phyloP scores from a whole-genome alignment of 2,797 vertebrate species.

The Microchirus variegatus region DNA sequence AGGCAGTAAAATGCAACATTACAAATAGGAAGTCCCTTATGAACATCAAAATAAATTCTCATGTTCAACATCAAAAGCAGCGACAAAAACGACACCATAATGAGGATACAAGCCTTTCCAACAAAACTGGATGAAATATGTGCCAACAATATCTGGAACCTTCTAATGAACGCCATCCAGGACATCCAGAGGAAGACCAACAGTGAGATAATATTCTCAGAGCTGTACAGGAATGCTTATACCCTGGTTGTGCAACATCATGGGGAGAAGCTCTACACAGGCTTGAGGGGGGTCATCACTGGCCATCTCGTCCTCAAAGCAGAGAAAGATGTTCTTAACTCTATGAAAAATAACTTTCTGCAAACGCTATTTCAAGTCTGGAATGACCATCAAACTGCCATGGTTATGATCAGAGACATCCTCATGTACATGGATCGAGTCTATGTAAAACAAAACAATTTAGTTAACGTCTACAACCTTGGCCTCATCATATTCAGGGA shows the following conservation, averaged over 20 bases:
- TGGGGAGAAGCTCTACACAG: slow-evolving; percentile 97
- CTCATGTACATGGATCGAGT: slow-evolving; percentile 99
- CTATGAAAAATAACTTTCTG: slow-evolving; percentile 96
- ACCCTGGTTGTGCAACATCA: slow-evolving; percentile 99
- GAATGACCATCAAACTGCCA: slow-evolving; percentile 97
- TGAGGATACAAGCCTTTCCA: slow-evolving; percentile 98
- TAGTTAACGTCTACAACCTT: slow-evolving; percentile 98
- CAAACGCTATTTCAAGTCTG: slow-evolving; percentile 96
- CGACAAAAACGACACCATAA: slow-evolving; percentile 97
- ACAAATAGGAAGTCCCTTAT: no score
- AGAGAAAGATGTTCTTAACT: slow-evolving; percentile 93
- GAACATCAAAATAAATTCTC: slow-evolving; percentile 77
- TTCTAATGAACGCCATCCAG: slow-evolving; percentile 99
- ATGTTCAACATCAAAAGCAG: slow-evolving; percentile 96
- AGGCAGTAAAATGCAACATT: not conserved
- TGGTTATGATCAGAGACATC: slow-evolving; percentile 99
- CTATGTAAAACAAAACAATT: slow-evolving; percentile 97
- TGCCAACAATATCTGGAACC: slow-evolving; percentile 99
- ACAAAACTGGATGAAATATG: slow-evolving; percentile 99
- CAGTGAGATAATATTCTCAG: slow-evolving; percentile 97
- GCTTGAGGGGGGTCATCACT: slow-evolving; percentile 96
- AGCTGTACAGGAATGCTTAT: slow-evolving; percentile 98
- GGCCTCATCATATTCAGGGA: slow-evolving; percentile 98
- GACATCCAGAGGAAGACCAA: slow-evolving; percentile 99
- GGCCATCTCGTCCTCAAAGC: slow-evolving; percentile 99